Evolutionary conservation across 2,888 invertebrate species (phyloP), one percentile per base, ranked within the genome.

Genomic region (Congeria kusceri): DNA sequence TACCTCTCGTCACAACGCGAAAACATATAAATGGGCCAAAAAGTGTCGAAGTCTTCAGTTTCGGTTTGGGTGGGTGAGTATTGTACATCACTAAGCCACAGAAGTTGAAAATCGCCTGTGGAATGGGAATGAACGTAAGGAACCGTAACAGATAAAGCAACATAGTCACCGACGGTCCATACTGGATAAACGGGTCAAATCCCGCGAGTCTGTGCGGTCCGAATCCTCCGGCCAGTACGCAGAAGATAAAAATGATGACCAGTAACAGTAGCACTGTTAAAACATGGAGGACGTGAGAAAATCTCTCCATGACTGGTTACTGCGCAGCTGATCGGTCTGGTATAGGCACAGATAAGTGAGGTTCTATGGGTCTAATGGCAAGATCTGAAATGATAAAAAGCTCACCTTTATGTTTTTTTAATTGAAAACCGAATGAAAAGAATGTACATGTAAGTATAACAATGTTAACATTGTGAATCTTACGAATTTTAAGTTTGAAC

Each of bases 1-100:
- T 83, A 18, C 88, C 88, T 32, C 83, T 72, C 0, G 88, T 88
- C 3, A 88, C 88, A 13, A 88, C 86, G n/a, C 88, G 70, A 61
- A 88, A 87, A 74, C 88, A 89, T 9, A 89, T 83, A 29, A 87
- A 89, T n/a, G 88, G 88, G 46, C 87, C 89, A 62, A 90, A 86
- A 15, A 90, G 68, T 2, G 89, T 87, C 0, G 90, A 88, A 7
- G 86, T 81, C 63, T 89, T 88, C 23, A 90, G 71, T 39, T 86
- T 86, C 4, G 91, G 91, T 56, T 84, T 85, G 23, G 70, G 67
- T 4, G 89, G 89, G 72, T 87, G 88, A 20, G 87, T 87, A 68
- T 88, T 89, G 68, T 84, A 89, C 47, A 78, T 81, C 13, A 89
- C 76, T 7, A 90, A 76, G 25, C 91, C 91, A 11, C 90, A 70